Base-by-base conservation (phyloP, 2,797 vertebrate species). In the Pseudocheirus occidentalis region DNA sequence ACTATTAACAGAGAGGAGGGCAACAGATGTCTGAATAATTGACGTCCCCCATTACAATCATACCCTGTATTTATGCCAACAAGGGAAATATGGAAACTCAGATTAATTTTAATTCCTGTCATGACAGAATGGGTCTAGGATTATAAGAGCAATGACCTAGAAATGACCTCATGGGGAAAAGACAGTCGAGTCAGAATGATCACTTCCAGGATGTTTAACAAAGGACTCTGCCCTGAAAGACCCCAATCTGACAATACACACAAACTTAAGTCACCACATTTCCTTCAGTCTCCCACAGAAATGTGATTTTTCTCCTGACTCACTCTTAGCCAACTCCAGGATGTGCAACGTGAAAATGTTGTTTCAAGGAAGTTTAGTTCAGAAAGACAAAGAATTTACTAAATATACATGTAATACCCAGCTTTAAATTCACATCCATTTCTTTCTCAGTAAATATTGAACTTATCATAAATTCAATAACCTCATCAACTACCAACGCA, bases 51-150 rank as follows among this genome's bases (percentile, higher is more conserved):
- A 87, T 87, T 40, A 87, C 24, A 87, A 21, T 50, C 40, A 87
- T 87, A 24, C 40, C 73, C 40, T 87, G 40, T 50, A 24, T 87
- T 40, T 50, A 87, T 46, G 73, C 40, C 40, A 87, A 87, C 46
- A 95, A 98, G 98, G 94, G 96, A 96, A 98, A 97, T 97, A 98
- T 98, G 98, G 97, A 98, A 98, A 97, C 98, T 97, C 98, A 96
- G 91, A 95, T 95, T 92, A 97, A 95, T 0, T 91, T 96, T 95
- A 96, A 97, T 97, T 97, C 95, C 93, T 95, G 97, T 96, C 96
- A 97, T 97, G 97, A 97, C 81, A 94, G 94, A 96, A 92, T 34
- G 50, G 92, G 91, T 92, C 50, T 90, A 96, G 94, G 73, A n/a
- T 0, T 3, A 95, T 96, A 62, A 96, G 96, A 93, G n/a, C n/a